Evolutionary conservation across 2,797 vertebrate genomes (phyloP).

Genomic region (Buceros bicornis): DNA sequence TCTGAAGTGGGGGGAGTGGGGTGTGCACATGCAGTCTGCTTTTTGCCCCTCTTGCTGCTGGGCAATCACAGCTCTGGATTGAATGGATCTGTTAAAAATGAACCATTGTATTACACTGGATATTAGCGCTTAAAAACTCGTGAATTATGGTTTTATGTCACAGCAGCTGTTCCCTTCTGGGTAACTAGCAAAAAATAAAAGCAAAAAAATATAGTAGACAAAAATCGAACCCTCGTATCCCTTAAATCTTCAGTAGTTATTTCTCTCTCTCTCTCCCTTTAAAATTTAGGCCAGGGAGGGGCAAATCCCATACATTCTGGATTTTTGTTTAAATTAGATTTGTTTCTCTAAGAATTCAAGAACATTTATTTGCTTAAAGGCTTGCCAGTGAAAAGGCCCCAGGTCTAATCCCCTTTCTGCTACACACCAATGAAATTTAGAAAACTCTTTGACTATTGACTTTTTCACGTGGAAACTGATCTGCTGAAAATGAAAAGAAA

Average conservation of each 20-base stretch:
- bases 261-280: background rate
- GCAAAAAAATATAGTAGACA: background rate
- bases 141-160: background rate
- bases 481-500: slow-evolving; percentile 70
- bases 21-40: accelerated
- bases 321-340: slow-evolving; percentile 59
- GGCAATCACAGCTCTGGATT: background rate
- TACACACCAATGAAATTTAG: slow-evolving; percentile 72
- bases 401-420: slow-evolving; percentile 74
- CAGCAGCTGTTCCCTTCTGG: background rate
- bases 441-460: slow-evolving; percentile 76
- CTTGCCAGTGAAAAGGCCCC: slow-evolving; percentile 74
- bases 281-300: background rate
- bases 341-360: slow-evolving; percentile 68
- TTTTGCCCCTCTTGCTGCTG: background rate
- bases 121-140: background rate
- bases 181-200: slow-evolving; percentile 4
- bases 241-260: background rate
- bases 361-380: slow-evolving; percentile 75
- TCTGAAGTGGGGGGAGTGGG: background rate
- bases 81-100: background rate
- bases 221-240: background rate
- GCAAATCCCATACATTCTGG: slow-evolving; percentile 34
- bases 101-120: background rate
- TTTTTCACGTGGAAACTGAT: slow-evolving; percentile 75